Base-by-base conservation (phyloP, 1,140 invertebrate genomes). In the Mactra quadrangularis region DNA sequence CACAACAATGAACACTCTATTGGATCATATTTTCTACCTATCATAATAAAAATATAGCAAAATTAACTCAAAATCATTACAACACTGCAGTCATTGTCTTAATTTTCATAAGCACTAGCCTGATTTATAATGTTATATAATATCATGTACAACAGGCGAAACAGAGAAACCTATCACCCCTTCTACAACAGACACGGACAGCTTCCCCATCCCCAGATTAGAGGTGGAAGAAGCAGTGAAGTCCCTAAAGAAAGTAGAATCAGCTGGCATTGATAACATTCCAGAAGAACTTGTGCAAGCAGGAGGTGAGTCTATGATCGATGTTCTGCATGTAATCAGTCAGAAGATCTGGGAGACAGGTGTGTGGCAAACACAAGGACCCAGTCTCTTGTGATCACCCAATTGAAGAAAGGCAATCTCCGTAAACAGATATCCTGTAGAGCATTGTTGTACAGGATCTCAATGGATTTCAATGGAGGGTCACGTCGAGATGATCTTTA, bases 11-110 rank as follows among this genome's bases (percentile, higher is more conserved):
- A 85, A 50, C 87, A 88, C 60, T 89, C 87, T 9, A 85, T 70
- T 0, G 87, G 85, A 60, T 88, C 85, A 77, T 90, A 90, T 19
- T 86, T 84, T 68, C 62, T 87, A 13, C 85, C 88, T 90, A 47
- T 75, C 76, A 66, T 15, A 62, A 9, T 38, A 68, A 38, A 22
- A 25, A n/a, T 15, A 47, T 19, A 31, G 25, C 38, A 70, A 31
- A n/a, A 19, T 19, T 25, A n/a, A 27, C 52, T 55, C 25, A 55
- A 17, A 53, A 50, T 31, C 33, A 22, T 22, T 33, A 29, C 29
- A 33, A 17, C 62, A 66, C 17, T n/a, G n/a, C n/a, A n/a, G n/a
- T n/a, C n/a, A n/a, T n/a, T n/a, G n/a, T n/a, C n/a, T n/a, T n/a
- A n/a, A n/a, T n/a, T n/a, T n/a, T n/a, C n/a, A n/a, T n/a, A n/a